phyloP scores from a whole-genome alignment of 2,888 invertebrate genomes.

The Drosophila villosipedis region DNA sequence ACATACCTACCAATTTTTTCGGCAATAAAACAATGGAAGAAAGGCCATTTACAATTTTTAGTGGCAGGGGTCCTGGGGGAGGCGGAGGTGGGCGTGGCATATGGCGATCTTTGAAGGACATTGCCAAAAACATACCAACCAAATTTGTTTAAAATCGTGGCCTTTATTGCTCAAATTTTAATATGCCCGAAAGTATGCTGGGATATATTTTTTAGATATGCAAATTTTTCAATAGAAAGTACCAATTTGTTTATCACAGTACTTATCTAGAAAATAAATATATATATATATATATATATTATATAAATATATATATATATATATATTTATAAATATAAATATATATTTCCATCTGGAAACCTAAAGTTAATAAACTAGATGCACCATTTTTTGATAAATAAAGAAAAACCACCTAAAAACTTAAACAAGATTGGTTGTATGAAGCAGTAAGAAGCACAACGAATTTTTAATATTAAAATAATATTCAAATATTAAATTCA shows the following conservation, averaged over 20 bases:
- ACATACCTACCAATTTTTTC: too few relatives aligned
- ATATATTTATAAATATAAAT: not conserved
- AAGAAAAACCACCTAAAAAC: not conserved
- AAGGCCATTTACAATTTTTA: too few relatives aligned
- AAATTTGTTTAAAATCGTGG: not conserved
- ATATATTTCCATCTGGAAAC: too few relatives aligned
- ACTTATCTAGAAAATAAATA: not conserved
- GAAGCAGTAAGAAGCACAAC: not conserved
- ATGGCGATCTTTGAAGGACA: too few relatives aligned
- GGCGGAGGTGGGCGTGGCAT: too few relatives aligned
- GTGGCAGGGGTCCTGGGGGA: too few relatives aligned
- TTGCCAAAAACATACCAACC: too few relatives aligned
- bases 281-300: not conserved
- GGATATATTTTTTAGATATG: constrained; percentile 1
- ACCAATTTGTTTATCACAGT: not conserved
- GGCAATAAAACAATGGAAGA: too few relatives aligned
- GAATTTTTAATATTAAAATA: not conserved
- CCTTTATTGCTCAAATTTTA: constrained; percentile 8
- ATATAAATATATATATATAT: too few relatives aligned
- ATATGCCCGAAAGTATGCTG: constrained; percentile 52
- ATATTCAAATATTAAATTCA: not conserved
- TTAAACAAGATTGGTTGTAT: not conserved
- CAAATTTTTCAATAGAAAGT: not conserved
- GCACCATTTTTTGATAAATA: not conserved
- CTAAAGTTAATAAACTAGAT: not conserved